phyloP scores from a whole-genome alignment of 92 coral and sea anemone species.

The Desmophyllum pertusum region DNA sequence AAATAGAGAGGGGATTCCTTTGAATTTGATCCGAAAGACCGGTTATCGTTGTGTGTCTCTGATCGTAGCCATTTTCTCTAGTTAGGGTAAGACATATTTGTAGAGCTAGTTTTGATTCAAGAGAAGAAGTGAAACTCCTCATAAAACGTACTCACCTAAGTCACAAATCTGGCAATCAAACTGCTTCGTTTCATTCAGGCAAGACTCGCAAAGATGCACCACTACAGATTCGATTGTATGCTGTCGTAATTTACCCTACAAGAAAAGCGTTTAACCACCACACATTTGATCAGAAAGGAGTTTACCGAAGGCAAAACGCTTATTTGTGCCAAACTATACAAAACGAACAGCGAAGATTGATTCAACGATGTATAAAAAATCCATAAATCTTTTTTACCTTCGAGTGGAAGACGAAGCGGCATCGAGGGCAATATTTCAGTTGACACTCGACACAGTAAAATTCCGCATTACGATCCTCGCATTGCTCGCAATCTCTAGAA shows the following conservation, averaged over 20 bases:
- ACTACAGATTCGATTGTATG: slow-evolving; percentile 22
- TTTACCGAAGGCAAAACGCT: neutral
- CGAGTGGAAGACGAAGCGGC: slow-evolving; percentile 21
- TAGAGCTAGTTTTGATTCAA: neutral
- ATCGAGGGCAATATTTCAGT: slow-evolving; percentile 28
- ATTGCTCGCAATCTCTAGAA: slow-evolving; percentile 32
- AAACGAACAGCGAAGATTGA: neutral
- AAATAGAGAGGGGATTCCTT: slow-evolving; percentile 21
- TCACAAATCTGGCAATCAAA: slow-evolving; percentile 28
- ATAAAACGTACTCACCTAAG: slow-evolving; percentile 8
- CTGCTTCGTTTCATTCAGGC: slow-evolving; percentile 12
- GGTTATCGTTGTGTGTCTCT: too few species aligned
- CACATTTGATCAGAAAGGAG: neutral
- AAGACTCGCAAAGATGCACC: slow-evolving; percentile 21
- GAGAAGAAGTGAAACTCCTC: neutral
- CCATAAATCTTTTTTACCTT: slow-evolving; percentile 13
- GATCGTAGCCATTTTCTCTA: neutral
- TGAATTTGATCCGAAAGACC: neutral
- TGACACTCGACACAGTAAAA: slow-evolving; percentile 27
- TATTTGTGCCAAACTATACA: too few species aligned
- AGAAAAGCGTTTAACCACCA: neutral
- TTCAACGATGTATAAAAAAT: too few species aligned
- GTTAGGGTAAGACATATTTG: neutral
- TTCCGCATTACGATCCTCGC: slow-evolving; percentile 25
- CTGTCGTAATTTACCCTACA: slow-evolving; percentile 28